These are phyloP conservation scores for Phyto melanocephala DNA, from an alignment of 2,888 invertebrate genomes.

Conservation along the genomic window DNA sequence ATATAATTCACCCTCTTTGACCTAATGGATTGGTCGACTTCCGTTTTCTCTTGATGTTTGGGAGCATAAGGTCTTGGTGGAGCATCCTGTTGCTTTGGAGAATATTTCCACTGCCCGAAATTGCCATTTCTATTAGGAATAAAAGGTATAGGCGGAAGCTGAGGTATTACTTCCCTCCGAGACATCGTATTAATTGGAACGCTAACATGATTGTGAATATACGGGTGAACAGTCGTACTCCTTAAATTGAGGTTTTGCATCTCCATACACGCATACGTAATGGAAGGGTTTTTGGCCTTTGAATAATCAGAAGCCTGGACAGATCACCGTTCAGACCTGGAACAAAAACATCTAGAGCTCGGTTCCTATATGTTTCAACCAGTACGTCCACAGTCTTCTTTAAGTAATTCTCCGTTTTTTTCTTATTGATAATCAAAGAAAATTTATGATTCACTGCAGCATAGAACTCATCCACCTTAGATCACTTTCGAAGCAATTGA, in stretches of 20 bases:
- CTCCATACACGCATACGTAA: background rate
- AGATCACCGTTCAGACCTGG: background rate
- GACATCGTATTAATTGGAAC: background rate
- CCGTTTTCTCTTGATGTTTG: constrained; percentile 5
- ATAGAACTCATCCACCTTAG: background rate
- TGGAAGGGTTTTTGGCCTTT: background rate
- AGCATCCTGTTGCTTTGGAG: background rate
- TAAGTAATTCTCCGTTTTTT: background rate
- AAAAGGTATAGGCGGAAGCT: background rate
- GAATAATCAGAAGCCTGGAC: background rate
- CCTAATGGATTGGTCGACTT: background rate
- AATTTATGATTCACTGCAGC: background rate
- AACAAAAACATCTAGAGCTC: background rate
- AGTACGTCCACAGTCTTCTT: background rate
- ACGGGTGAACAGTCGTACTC: background rate
- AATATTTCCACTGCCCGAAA: background rate
- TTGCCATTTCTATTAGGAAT: background rate
- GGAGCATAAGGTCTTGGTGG: background rate
- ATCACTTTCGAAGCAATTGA: background rate
- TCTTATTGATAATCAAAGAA: background rate
- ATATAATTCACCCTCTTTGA: background rate
- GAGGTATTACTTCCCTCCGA: background rate
- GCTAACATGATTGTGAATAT: background rate
- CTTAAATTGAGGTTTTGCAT: background rate
- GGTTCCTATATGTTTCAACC: background rate